Conservation (phyloP, 92 coral and sea anemone genomes). For the Palythoa grandiflora region DNA sequence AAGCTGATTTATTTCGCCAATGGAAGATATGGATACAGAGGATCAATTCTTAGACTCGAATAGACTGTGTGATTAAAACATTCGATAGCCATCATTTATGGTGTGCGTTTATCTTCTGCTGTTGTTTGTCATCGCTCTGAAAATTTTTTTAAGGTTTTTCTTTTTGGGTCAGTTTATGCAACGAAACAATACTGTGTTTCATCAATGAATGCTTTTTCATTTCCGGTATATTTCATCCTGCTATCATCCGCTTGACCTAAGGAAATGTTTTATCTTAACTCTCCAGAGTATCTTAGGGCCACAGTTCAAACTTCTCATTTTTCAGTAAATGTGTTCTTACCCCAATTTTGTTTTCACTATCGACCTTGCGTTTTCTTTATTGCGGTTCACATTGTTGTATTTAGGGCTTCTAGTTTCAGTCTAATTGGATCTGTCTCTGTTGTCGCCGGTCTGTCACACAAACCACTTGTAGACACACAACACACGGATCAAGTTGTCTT, state of each 20-base stretch:
- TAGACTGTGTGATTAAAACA: background rate
- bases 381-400: background rate
- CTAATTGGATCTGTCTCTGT: conserved; percentile 1
- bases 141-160: background rate
- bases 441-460: background rate
- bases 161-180: background rate
- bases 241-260: background rate
- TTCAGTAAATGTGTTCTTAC: background rate
- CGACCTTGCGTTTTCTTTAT: background rate
- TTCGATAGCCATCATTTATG: conserved; percentile 1
- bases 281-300: background rate
- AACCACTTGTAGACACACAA: too few relatives aligned
- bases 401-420: background rate
- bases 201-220: background rate
- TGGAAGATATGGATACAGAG: background rate
- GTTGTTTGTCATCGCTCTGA: conserved; percentile 11
- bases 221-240: conserved; percentile 19
- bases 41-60: background rate
- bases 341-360: background rate
- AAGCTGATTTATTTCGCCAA: background rate
- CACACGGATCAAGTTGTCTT: too few relatives aligned
- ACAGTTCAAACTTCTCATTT: background rate
- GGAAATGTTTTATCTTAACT: background rate
- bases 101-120: conserved; percentile 5
- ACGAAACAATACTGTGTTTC: conserved; percentile 2